Base-by-base conservation (phyloP, 2,888 invertebrate species). In the Seira musarum region DNA sequence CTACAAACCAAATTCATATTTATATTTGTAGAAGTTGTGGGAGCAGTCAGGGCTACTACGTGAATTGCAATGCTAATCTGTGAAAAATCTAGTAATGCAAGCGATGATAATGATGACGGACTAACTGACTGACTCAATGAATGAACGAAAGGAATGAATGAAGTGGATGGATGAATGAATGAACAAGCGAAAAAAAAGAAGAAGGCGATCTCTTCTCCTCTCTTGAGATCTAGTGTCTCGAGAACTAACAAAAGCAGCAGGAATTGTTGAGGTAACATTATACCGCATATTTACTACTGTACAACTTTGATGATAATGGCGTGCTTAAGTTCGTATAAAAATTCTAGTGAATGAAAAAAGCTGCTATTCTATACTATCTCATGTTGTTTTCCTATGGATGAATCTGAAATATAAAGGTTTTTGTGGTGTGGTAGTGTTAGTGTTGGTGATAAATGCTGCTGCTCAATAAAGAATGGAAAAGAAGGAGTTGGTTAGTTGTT, bases 131-230 rank as follows among this genome's bases (percentile, higher is more conserved):
- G 67, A 67, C 35, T 35, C 17, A 64, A 65, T 53, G 65, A 65
- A 70, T 74, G 74, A 73, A 69, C 74, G 80, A 74, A 60, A 46
- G 71, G 71, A 63, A 57, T 77, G 77, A 77, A 72, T 72, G 76
- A 76, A 76, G 72, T 53, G 53, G 13, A 53, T 40, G 67, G 40
- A 67, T 35, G 24, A 64, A 65, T 53, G 65, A 65, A 70, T 74
- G 74, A 73, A 69, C 74, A 74, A 74, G 64, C 24, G 71, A 77
- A 63, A 57, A 77, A 81, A 77, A 72, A 72, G 76, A 76, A 76
- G 72, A 76, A 8, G 30, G n/a, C n/a, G n/a, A n/a, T n/a, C n/a
- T n/a, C n/a, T n/a, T n/a, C n/a, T n/a, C n/a, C n/a, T n/a, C n/a
- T n/a, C n/a, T n/a, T n/a, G 35, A 24, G 68, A 81, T 57, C 60